Conservation (phyloP, 2,113 vertebrate species). For the Eidolon helvum region DNA sequence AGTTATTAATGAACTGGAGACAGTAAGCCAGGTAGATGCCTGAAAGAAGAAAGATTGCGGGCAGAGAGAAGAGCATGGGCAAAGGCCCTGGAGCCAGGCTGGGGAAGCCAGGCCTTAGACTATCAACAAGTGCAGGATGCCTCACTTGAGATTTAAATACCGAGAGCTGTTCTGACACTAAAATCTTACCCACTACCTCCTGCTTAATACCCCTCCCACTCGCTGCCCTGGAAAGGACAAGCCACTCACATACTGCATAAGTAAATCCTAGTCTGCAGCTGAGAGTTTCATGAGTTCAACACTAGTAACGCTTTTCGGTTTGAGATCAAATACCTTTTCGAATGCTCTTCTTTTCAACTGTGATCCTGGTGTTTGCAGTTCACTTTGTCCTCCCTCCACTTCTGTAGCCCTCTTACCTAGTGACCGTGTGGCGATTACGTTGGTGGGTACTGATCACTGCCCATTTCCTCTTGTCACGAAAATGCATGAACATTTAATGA, state of each 20-base stretch:
- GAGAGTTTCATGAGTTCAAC: background rate
- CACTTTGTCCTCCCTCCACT: too few species aligned
- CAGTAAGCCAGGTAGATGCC: background rate
- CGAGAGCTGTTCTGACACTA: background rate
- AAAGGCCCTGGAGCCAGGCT: background rate
- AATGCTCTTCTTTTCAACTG: accelerated
- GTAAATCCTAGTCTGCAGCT: background rate
- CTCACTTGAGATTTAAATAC: background rate
- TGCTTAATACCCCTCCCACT: background rate
- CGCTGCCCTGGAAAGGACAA: background rate
- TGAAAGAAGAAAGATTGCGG: background rate
- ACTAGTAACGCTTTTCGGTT: background rate
- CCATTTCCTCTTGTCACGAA: background rate
- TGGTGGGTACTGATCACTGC: background rate
- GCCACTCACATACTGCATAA: background rate
- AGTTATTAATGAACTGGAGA: background rate
- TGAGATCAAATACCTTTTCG: background rate
- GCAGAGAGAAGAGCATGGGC: background rate
- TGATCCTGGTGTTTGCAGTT: background rate
- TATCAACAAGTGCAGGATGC: background rate
- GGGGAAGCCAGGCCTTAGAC: too few species aligned
- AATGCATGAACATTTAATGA: background rate
- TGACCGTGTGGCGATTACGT: background rate
- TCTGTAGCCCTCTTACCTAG: background rate
- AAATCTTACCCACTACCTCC: background rate